Conservation (phyloP, 2,797 vertebrate species). For the Serranus cabrilla region DNA sequence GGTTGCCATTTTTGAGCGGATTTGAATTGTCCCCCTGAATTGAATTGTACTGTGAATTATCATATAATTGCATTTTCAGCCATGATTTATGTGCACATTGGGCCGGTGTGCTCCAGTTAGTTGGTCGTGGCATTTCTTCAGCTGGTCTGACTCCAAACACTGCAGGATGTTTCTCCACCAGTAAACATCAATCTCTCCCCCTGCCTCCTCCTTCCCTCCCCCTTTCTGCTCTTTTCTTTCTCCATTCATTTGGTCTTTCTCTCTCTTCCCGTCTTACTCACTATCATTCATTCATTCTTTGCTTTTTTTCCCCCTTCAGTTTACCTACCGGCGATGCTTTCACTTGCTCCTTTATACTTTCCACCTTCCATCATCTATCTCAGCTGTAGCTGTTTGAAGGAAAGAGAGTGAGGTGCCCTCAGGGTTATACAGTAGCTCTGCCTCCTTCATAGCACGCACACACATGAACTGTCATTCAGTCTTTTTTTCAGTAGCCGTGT, state of each 20-base stretch:
- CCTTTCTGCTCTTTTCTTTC: slow-evolving; percentile 12
- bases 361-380: slow-evolving; percentile 56
- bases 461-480: no score
- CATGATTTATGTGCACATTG: slow-evolving; percentile 76
- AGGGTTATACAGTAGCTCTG: slow-evolving; percentile 42
- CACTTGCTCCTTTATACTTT: slow-evolving; percentile 47
- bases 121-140: slow-evolving; percentile 55
- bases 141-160: slow-evolving; percentile 55
- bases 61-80: slow-evolving; percentile 83
- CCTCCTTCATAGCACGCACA: slow-evolving; percentile 13
- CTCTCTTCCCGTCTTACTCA: slow-evolving; percentile 13
- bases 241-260: slow-evolving; percentile 34
- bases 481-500: no score
- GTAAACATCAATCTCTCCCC: slow-evolving; percentile 64
- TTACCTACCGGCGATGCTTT: slow-evolving; percentile 49
- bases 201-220: no score
- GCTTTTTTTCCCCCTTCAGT: slow-evolving; percentile 16
- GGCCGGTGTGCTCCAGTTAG: slow-evolving; percentile 65
- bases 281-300: slow-evolving; percentile 49
- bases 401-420: slow-evolving; percentile 54
- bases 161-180: slow-evolving; percentile 71
- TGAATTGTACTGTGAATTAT: slow-evolving; percentile 84
- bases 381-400: slow-evolving; percentile 35
- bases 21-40: slow-evolving; percentile 78
- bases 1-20: slow-evolving; percentile 76